Percentiles rank a stretch among this genome's conserved stretches.
These are phyloP conservation scores for Orius laevigatus DNA, from an alignment of 1,140 invertebrate species.

Conservation along the genomic window DNA sequence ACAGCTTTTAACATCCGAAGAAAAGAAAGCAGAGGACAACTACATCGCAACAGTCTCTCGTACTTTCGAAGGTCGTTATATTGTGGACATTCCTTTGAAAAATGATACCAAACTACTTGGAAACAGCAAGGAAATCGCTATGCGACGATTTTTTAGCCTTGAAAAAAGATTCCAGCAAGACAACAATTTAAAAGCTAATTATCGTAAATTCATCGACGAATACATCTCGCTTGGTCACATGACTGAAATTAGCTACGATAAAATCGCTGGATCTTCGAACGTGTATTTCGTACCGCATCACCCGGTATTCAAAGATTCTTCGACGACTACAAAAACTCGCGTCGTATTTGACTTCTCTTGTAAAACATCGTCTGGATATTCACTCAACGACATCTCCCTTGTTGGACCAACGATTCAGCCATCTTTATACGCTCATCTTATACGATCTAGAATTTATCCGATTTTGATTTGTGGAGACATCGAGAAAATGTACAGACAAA, in stretches of 20 bases:
- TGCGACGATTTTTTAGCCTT: slow-evolving; percentile 1
- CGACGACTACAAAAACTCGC: slow-evolving; percentile 11
- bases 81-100: slow-evolving; percentile 1
- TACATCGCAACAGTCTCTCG: not conserved
- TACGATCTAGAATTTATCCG: slow-evolving; percentile 13
- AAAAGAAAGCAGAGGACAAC: not conserved
- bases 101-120: not conserved
- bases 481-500: slow-evolving; percentile 17
- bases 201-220: not conserved
- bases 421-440: slow-evolving; percentile 9
- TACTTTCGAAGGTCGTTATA: not conserved
- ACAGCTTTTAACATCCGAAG: not conserved
- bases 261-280: not conserved
- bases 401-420: slow-evolving; percentile 21
- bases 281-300: slow-evolving; percentile 16
- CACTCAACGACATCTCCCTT: slow-evolving; percentile 21
- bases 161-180: not conserved
- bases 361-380: slow-evolving; percentile 14
- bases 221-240: not conserved
- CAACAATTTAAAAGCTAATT: not conserved
- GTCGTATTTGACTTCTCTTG: slow-evolving; percentile 16
- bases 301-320: slow-evolving; percentile 6
- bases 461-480: slow-evolving; percentile 12
- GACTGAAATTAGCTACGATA: not conserved
- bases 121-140: not conserved